phyloP scores from a whole-genome alignment of 2,113 vertebrate genomes.

The Bos javanicus region DNA sequence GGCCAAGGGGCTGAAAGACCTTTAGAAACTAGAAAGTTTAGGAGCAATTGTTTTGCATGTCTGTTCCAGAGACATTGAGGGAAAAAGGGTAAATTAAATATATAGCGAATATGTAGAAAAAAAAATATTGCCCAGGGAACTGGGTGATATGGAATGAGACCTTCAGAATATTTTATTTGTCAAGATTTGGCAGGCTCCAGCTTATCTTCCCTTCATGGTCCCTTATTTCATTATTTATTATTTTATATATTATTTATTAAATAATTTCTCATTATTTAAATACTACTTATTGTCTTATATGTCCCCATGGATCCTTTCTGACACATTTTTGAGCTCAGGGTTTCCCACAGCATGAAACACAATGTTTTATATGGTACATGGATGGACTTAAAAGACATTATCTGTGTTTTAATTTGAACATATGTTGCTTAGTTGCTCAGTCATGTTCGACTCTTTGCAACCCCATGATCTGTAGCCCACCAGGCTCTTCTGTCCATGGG shows the following conservation, averaged over 20 bases:
- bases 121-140: not conserved
- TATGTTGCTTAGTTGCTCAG: not conserved
- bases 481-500: not conserved
- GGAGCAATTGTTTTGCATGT: not conserved
- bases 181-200: not conserved
- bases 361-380: not conserved
- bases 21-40: not conserved
- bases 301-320: not conserved
- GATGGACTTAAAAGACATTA: not conserved
- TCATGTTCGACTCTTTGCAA: not conserved
- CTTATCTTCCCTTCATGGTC: not conserved
- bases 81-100: not conserved
- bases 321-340: not conserved
- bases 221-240: not conserved
- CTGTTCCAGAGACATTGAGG: not conserved
- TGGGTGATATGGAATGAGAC: not conserved
- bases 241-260: not conserved
- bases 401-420: not conserved
- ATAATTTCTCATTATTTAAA: not conserved
- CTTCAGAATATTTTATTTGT: not conserved
- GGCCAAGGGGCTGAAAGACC: not conserved
- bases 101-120: not conserved
- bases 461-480: not conserved
- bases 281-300: not conserved
- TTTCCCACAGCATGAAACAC: not conserved